Evolutionary conservation across 1,140 invertebrate genomes (phyloP).

Genomic region (Drosophila obscura): DNA sequence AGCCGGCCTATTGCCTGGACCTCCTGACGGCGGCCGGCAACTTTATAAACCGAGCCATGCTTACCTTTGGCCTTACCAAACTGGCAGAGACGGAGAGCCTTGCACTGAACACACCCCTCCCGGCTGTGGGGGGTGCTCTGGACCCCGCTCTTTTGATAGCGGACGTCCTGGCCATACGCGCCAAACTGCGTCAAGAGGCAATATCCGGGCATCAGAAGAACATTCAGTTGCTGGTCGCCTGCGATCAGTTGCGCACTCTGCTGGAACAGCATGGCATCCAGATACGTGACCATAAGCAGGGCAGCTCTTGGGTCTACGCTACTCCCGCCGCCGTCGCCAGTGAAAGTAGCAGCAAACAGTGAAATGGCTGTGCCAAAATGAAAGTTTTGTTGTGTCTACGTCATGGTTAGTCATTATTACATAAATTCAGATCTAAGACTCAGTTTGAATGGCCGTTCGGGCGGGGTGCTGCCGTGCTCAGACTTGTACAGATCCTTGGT

Average conservation of each 20-base stretch:
- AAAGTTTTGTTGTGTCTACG: constrained; percentile 3
- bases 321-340: constrained; percentile 1
- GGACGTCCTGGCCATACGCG: constrained; percentile 87
- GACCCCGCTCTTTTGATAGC: constrained; percentile 86
- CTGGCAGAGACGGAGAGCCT: neutral
- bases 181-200: constrained; percentile 85
- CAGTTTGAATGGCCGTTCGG: constrained; percentile 32
- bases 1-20: constrained; percentile 57
- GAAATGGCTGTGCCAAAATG: constrained; percentile 10
- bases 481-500: constrained; percentile 92
- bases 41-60: constrained; percentile 50
- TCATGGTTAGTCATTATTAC: constrained; percentile 22
- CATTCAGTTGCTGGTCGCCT: constrained; percentile 87
- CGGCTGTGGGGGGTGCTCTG: constrained; percentile 40
- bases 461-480: constrained; percentile 86
- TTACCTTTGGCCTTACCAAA: constrained; percentile 43
- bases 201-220: constrained; percentile 84
- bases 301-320: constrained; percentile 85
- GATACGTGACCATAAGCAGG: constrained; percentile 87
- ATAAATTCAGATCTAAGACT: constrained; percentile 46
- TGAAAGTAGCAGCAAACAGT: constrained; percentile 9
- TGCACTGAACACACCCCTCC: constrained; percentile 2
- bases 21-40: constrained; percentile 54
- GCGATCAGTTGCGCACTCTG: constrained; percentile 89
- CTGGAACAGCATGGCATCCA: constrained; percentile 87